phyloP scores from a whole-genome alignment of 2,113 vertebrate species.

The Megaleporinus macrocephalus region DNA sequence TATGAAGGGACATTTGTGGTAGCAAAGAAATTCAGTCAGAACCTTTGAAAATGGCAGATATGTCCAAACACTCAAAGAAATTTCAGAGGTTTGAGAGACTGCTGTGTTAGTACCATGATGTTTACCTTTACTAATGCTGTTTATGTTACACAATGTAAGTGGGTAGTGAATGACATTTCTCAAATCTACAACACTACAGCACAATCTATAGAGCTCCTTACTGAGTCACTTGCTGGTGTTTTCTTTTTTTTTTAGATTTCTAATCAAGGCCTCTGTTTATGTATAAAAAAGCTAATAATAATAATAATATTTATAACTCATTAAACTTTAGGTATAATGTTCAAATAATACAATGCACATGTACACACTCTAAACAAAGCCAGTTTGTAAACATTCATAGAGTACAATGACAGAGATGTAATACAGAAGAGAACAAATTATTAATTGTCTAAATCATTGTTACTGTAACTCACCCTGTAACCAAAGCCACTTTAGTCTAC shows the following conservation, averaged over 20 bases:
- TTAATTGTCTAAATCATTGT: conserved; percentile 67
- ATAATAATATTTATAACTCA: neutral
- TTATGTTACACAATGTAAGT: neutral
- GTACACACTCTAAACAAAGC: no score
- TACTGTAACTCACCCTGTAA: conserved; percentile 73
- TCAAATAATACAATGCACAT: neutral
- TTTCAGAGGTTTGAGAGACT: no score
- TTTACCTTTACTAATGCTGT: neutral
- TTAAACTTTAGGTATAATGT: neutral
- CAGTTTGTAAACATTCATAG: conserved; percentile 65
- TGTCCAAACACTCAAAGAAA: no score
- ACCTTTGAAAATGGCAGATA: no score
- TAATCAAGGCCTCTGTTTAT: neutral
- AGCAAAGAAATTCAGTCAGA: no score
- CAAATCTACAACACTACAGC: neutral
- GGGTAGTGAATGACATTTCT: neutral
- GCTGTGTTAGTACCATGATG: neutral
- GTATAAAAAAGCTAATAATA: neutral
- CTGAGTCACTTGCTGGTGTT: neutral
- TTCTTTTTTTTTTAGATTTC: neutral
- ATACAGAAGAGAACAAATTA: conserved; percentile 59
- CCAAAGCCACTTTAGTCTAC: conserved; percentile 72
- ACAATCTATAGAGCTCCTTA: neutral
- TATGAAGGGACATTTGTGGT: no score
- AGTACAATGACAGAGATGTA: conserved; percentile 56